These are phyloP conservation scores for Lepidocyrtoides sp. DNA, from an alignment of 2,888 invertebrate genomes.

Conservation along the genomic window DNA sequence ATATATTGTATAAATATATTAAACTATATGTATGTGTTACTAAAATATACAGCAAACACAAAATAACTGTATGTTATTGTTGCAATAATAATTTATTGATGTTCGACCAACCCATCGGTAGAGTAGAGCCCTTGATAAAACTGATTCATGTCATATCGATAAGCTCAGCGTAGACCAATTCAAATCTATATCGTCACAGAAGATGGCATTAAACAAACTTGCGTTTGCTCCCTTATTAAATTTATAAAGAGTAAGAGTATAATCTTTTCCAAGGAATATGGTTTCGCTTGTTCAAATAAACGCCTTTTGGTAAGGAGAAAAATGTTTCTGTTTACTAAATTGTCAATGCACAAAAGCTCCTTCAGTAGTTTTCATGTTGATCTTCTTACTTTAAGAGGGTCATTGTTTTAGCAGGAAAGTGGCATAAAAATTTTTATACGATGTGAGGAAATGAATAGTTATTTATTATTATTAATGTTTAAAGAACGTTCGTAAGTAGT, in stretches of 20 bases:
- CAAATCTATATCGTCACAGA: conserved; percentile 6
- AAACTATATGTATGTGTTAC: conserved; percentile 19
- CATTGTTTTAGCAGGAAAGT: conserved; percentile 61
- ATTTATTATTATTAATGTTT: background rate
- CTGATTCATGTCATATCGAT: background rate
- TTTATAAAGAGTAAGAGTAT: background rate
- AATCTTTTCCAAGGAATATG: conserved; percentile 37
- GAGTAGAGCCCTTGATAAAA: conserved; percentile 76
- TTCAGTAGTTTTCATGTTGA: conserved; percentile 84
- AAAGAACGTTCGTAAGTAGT: conserved; percentile 38
- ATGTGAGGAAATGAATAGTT: conserved; percentile 26
- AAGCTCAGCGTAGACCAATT: conserved; percentile 17
- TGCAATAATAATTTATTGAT: conserved; percentile 2
- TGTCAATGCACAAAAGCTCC: conserved; percentile 85
- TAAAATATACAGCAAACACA: conserved; percentile 20
- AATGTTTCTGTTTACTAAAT: conserved; percentile 38
- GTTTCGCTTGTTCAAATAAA: conserved; percentile 83
- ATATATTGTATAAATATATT: conserved; percentile 33
- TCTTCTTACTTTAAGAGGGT: conserved; percentile 42
- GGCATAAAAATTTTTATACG: conserved; percentile 48
- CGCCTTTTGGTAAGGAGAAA: background rate
- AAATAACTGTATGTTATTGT: conserved; percentile 12
- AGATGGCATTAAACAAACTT: too few species aligned
- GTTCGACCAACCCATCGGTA: conserved; percentile 85
- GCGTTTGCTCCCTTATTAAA: background rate